phyloP scores from a whole-genome alignment of 2,113 vertebrate genomes.

The Burhinus oedicnemus region DNA sequence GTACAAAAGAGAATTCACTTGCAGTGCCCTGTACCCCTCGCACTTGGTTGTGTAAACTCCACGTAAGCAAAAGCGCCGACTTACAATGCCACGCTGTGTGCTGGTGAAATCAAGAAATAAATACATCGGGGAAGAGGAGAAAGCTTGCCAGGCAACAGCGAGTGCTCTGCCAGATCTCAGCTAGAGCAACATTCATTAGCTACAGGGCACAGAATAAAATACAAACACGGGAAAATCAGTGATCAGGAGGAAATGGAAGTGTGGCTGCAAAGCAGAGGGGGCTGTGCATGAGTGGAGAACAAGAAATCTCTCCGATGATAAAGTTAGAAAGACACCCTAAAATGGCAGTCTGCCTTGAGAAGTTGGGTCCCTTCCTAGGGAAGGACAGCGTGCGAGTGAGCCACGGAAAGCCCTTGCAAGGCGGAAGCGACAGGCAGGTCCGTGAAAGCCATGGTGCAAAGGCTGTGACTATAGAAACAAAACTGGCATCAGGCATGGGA shows the following conservation, averaged over 20 bases:
- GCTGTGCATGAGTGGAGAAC: background rate
- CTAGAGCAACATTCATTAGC: constrained; percentile 35
- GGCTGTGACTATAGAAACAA: background rate
- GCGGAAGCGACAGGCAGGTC: fast-evolving
- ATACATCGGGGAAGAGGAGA: background rate
- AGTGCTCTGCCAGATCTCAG: constrained; percentile 17
- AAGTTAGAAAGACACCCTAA: background rate
- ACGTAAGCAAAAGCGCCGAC: background rate
- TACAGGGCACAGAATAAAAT: background rate
- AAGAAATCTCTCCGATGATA: background rate
- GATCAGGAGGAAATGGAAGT: constrained; percentile 4
- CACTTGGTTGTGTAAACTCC: background rate
- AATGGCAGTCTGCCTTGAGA: background rate
- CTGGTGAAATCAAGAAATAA: constrained; percentile 1
- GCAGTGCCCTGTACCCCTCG: background rate
- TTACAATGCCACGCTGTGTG: constrained; percentile 18
- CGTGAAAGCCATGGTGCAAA: background rate
- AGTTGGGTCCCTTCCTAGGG: background rate
- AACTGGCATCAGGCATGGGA: background rate
- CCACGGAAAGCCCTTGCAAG: background rate
- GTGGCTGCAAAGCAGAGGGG: background rate
- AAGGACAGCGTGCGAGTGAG: background rate
- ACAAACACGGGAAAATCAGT: background rate
- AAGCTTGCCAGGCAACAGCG: background rate
- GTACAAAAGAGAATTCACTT: background rate